These are phyloP conservation scores for Caloenas nicobarica DNA, from an alignment of 2,113 vertebrate genomes.

Conservation along the genomic window DNA sequence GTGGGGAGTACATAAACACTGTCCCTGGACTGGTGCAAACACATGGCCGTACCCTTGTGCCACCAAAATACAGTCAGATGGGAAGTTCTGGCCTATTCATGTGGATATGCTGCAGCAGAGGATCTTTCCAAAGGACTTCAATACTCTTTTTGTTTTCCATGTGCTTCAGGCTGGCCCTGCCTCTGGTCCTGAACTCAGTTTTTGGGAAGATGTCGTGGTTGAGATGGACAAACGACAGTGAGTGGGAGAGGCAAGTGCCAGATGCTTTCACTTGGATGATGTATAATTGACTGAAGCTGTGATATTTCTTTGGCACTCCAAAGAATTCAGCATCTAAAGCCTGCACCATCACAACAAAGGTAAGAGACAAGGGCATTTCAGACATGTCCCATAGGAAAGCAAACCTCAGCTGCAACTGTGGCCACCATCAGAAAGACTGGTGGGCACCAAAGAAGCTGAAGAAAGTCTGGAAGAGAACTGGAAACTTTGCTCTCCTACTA, in stretches of 20 bases:
- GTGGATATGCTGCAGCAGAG: background rate
- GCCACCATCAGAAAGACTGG: background rate
- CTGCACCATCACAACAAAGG: background rate
- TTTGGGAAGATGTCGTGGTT: background rate
- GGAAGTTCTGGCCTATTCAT: background rate
- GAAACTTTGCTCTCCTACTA: background rate
- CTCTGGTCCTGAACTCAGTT: background rate
- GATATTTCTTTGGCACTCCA: background rate
- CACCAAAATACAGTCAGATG: background rate
- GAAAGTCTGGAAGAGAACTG: background rate
- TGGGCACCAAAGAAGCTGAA: background rate
- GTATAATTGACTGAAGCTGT: background rate
- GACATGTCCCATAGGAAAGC: background rate
- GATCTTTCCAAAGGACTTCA: background rate
- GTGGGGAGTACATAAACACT: background rate
- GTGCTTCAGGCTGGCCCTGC: background rate
- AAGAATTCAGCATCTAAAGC: background rate
- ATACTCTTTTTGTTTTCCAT: background rate
- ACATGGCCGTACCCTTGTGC: rapidly evolving
- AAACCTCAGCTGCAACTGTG: background rate
- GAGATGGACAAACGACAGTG: no score
- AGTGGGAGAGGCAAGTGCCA: background rate
- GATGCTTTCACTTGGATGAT: background rate
- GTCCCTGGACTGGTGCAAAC: background rate
- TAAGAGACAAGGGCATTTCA: rapidly evolving